phyloP scores from a whole-genome alignment of 2,888 invertebrate species.

The Kuschelorhynchus macadamiae region DNA sequence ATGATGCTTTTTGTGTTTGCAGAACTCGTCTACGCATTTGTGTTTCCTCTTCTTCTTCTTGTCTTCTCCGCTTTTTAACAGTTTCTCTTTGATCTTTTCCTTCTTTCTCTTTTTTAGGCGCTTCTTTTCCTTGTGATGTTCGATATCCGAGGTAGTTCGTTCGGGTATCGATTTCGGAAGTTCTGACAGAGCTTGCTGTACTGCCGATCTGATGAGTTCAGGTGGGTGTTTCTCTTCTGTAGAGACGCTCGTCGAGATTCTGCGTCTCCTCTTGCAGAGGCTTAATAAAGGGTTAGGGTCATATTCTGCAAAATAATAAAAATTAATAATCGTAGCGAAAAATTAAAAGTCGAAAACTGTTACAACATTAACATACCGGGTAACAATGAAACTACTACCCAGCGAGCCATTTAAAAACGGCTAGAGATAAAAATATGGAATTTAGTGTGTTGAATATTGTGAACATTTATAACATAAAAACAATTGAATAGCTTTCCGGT shows the following conservation, averaged over 20 bases:
- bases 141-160: conserved; percentile 64
- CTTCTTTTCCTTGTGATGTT: conserved; percentile 74
- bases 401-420: too few relatives aligned
- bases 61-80: conserved; percentile 65
- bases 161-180: conserved; percentile 51
- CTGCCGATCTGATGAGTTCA: conserved; percentile 43
- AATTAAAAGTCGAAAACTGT: too few relatives aligned
- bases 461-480: too few relatives aligned
- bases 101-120: conserved; percentile 79
- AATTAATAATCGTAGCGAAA: too few relatives aligned
- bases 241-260: conserved; percentile 75
- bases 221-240: conserved; percentile 64
- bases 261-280: conserved; percentile 82
- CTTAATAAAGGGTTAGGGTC: conserved; percentile 86
- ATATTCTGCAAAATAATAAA: conserved; percentile 77
- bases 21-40: conserved; percentile 78
- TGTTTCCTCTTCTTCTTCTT: conserved; percentile 80
- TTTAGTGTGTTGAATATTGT: too few relatives aligned
- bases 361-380: too few relatives aligned
- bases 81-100: conserved; percentile 74
- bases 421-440: too few relatives aligned
- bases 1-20: conserved; percentile 82
- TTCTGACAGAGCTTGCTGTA: conserved; percentile 1
- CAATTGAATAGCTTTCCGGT: too few relatives aligned
- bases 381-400: too few relatives aligned